A percentile compares a stretch with the other conserved stretches of the same genome.
Evolutionary conservation across 2,797 vertebrate genomes (phyloP).

Genomic region (Smutsia gigantea): DNA sequence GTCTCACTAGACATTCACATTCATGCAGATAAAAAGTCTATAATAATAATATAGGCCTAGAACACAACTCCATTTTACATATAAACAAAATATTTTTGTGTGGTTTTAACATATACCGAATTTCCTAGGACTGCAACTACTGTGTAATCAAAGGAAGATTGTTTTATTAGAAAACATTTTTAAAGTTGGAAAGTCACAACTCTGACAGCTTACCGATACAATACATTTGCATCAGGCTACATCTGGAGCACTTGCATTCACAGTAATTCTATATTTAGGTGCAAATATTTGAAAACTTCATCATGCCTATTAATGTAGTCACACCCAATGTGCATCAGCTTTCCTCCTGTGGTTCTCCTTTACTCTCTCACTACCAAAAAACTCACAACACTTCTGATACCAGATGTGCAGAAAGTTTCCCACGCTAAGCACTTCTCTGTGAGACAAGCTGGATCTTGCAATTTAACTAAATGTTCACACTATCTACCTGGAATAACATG

Average conservation of each 20-base stretch:
- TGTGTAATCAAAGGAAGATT: not conserved
- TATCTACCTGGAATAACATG: not conserved
- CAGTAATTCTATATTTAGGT: not conserved
- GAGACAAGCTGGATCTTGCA: not conserved
- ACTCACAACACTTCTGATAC: not conserved
- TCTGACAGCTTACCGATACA: not conserved
- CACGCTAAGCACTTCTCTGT: not conserved
- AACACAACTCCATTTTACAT: conserved; percentile 12
- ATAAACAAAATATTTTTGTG: not conserved
- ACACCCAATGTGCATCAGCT: not conserved
- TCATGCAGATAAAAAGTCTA: not conserved
- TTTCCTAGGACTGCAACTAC: not conserved
- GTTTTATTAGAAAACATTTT: not conserved
- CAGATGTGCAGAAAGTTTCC: not conserved
- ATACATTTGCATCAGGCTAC: not conserved
- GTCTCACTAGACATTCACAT: not conserved
- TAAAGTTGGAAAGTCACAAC: not conserved
- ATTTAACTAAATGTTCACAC: not conserved
- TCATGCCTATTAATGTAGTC: not conserved
- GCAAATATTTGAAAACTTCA: not conserved
- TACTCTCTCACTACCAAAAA: not conserved
- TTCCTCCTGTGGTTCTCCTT: not conserved
- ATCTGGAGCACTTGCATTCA: not conserved
- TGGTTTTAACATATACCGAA: not conserved
- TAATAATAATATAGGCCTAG: not conserved